Conservation (phyloP, 2,888 invertebrate genomes). For the Mimas tiliae region DNA sequence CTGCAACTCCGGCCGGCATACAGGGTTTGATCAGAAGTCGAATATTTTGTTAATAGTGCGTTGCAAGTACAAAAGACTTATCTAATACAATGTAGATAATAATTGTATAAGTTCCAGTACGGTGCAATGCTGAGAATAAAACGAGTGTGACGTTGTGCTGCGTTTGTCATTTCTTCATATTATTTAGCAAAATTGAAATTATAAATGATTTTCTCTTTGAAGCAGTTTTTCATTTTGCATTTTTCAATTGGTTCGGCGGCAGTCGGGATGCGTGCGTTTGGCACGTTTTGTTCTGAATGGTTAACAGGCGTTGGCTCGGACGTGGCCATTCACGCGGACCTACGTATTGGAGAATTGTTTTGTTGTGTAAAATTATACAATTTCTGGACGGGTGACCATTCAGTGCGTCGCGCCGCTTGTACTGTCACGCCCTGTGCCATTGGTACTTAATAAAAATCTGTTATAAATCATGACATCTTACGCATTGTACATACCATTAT, state of each 20-base stretch:
- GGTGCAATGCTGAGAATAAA: not conserved
- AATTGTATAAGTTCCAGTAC: too few relatives aligned
- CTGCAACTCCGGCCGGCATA: conserved; percentile 44
- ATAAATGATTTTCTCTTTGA: conserved; percentile 58
- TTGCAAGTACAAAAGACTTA: too few relatives aligned
- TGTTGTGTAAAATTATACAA: conserved; percentile 75
- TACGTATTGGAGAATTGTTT: conserved; percentile 65
- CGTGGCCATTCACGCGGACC: conserved; percentile 66
- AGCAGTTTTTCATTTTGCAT: conserved; percentile 63
- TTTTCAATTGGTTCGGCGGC: conserved; percentile 65
- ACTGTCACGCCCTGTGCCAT: conserved; percentile 45
- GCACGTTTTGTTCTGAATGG: conserved; percentile 76
- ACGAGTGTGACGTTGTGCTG: not conserved
- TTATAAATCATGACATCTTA: not conserved
- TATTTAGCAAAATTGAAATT: conserved; percentile 32
- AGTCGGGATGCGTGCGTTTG: conserved; percentile 68
- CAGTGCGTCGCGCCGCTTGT: conserved; percentile 41
- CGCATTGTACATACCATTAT: not conserved
- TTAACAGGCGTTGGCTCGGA: conserved; percentile 68
- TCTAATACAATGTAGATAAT: not conserved
- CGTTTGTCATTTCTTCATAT: not conserved
- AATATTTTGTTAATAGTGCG: not conserved
- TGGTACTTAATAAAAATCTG: conserved; percentile 23
- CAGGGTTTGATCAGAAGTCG: not conserved
- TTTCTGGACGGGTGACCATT: conserved; percentile 70